phyloP scores from a whole-genome alignment of 2,113 vertebrate species.

The Chunga burmeisteri region DNA sequence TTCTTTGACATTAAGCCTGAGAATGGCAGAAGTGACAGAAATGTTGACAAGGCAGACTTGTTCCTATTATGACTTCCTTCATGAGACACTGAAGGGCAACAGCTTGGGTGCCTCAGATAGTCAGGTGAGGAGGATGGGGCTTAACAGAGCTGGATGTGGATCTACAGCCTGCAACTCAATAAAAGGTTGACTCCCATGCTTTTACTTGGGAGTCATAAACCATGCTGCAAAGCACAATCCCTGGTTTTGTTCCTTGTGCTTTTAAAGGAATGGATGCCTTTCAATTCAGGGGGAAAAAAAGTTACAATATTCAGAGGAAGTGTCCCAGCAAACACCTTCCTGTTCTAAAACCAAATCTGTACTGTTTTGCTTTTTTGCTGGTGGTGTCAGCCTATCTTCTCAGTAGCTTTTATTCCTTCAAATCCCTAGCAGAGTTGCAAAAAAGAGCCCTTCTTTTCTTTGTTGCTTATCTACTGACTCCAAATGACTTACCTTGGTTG shows the following conservation, averaged over 20 bases:
- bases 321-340: neutral
- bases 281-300: neutral
- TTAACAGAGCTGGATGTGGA: neutral
- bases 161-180: neutral
- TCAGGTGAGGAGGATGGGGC: neutral
- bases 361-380: neutral
- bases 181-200: neutral
- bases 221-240: neutral
- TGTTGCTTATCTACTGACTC: neutral
- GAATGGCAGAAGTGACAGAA: neutral
- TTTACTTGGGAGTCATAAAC: neutral
- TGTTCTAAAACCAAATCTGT: neutral
- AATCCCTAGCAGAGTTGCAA: neutral
- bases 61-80: neutral
- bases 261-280: neutral
- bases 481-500: neutral
- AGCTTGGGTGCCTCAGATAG: neutral
- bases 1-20: neutral
- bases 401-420: neutral
- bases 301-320: neutral
- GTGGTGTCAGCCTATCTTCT: neutral
- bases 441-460: neutral
- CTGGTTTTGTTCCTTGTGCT: neutral
- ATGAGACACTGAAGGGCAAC: neutral
- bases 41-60: neutral